Conservation (phyloP, 1,140 invertebrate species). For the Psix sp. region DNA sequence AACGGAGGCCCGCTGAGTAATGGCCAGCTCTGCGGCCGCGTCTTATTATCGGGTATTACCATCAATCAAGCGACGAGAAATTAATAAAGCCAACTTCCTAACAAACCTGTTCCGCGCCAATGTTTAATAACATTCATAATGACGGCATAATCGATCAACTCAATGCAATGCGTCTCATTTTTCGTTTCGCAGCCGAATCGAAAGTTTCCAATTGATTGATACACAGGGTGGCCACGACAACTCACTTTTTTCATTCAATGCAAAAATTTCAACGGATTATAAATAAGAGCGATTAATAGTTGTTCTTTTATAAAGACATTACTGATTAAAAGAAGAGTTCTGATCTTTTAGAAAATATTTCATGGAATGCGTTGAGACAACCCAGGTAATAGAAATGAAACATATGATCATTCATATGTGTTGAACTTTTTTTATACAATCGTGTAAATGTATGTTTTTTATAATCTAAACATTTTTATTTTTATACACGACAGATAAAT, state of each 20-base stretch:
- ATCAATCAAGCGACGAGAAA: constrained; percentile 54
- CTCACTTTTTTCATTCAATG: constrained; percentile 7
- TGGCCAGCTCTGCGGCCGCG: constrained; percentile 39
- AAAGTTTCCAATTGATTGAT: constrained; percentile 17
- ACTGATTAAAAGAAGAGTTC: too few relatives aligned
- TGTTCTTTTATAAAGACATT: too few relatives aligned
- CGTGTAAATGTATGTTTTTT: too few relatives aligned
- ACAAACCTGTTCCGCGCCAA: constrained; percentile 33
- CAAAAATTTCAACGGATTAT: too few relatives aligned
- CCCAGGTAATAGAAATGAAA: too few relatives aligned
- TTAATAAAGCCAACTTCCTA: constrained; percentile 57
- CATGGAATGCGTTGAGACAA: too few relatives aligned
- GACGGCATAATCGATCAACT: constrained; percentile 35
- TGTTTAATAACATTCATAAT: constrained; percentile 47
- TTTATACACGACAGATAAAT: too few relatives aligned
- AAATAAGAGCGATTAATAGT: too few relatives aligned
- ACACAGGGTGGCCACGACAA: constrained; percentile 6
- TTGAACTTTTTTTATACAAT: too few relatives aligned
- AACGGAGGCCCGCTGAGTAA: constrained; percentile 42
- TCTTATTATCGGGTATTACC: constrained; percentile 53
- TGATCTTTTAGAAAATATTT: too few relatives aligned
- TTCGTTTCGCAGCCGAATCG: constrained; percentile 18
- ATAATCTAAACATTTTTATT: too few relatives aligned
- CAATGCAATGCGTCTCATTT: constrained; percentile 17
- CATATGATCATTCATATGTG: too few relatives aligned